Percentiles rank a stretch among this genome's conserved stretches.
Evolutionary conservation across 2,113 vertebrate species (phyloP).

Genomic region (Tupaia chinensis): DNA sequence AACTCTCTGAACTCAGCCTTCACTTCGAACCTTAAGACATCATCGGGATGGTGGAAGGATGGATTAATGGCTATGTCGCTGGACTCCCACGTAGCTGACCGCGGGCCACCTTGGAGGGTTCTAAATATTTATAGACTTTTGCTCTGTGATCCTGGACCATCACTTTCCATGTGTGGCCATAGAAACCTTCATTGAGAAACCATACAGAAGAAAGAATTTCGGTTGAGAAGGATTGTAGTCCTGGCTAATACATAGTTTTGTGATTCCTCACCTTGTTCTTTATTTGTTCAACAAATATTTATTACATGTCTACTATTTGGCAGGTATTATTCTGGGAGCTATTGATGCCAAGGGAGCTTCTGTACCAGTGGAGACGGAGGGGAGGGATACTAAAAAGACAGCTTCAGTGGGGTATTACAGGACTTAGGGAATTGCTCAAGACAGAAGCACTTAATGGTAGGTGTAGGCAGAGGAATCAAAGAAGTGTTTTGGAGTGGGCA

Average conservation of each 20-base stretch:
- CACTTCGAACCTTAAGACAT: neutral
- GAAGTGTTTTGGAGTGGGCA: neutral
- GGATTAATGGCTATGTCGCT: no score
- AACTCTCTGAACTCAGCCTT: neutral
- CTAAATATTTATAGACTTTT: neutral
- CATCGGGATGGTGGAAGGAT: neutral
- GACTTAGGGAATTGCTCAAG: neutral
- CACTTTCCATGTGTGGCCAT: neutral
- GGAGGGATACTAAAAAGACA: neutral
- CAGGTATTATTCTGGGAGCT: neutral
- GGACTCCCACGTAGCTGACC: no score
- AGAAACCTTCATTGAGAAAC: neutral
- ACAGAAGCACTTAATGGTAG: neutral
- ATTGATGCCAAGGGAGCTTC: neutral
- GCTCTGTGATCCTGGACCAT: neutral
- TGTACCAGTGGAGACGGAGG: neutral
- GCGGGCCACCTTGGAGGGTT: neutral
- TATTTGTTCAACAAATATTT: constrained; percentile 5
- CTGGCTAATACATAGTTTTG: neutral
- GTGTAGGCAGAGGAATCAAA: neutral
- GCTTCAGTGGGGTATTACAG: neutral
- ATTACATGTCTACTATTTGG: neutral
- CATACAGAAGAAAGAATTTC: neutral
- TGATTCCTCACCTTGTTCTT: neutral
- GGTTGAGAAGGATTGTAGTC: neutral